Percentiles rank a stretch among this genome's conserved stretches.
Conservation (phyloP, 1,140 invertebrate genomes). For the Brachionus rotundiformis region DNA sequence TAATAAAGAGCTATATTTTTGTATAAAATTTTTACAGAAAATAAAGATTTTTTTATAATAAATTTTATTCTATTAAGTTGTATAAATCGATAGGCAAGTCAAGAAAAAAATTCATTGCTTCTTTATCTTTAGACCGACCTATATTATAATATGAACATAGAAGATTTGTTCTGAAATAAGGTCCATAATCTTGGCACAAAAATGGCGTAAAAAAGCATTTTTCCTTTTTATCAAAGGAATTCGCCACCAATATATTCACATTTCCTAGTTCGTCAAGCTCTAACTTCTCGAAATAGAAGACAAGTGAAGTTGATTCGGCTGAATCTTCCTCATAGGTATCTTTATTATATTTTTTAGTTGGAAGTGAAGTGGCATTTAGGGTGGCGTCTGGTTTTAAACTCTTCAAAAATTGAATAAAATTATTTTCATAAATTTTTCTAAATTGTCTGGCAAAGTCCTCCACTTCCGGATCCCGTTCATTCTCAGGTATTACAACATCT, state of each 20-base stretch:
- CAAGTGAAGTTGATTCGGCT: not conserved
- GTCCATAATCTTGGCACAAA: constrained; percentile 35
- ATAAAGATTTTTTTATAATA: not conserved
- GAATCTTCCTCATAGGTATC: constrained; percentile 48
- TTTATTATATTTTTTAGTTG: constrained; percentile 51
- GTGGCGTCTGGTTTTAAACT: not conserved
- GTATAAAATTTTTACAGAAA: too few species aligned
- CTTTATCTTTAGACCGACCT: constrained; percentile 3
- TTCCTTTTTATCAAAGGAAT: constrained; percentile 23
- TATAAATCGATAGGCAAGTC: constrained; percentile 50
- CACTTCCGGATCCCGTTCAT: constrained; percentile 40
- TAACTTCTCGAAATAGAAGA: constrained; percentile 35
- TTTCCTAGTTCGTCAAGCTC: constrained; percentile 21
- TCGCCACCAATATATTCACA: not conserved
- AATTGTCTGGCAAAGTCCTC: constrained; percentile 47
- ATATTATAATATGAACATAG: constrained; percentile 33
- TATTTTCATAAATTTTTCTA: constrained; percentile 32
- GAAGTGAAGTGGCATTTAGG: constrained; percentile 27
- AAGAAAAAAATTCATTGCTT: constrained; percentile 31
- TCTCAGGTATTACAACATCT: not conserved
- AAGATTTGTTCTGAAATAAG: constrained; percentile 40
- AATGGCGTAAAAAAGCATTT: constrained; percentile 27
- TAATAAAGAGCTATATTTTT: too few species aligned
- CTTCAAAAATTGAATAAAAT: constrained; percentile 33
- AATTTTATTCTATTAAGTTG: constrained; percentile 30